Conservation (phyloP, 1,140 invertebrate species). For the Chrysoperla carnea region DNA sequence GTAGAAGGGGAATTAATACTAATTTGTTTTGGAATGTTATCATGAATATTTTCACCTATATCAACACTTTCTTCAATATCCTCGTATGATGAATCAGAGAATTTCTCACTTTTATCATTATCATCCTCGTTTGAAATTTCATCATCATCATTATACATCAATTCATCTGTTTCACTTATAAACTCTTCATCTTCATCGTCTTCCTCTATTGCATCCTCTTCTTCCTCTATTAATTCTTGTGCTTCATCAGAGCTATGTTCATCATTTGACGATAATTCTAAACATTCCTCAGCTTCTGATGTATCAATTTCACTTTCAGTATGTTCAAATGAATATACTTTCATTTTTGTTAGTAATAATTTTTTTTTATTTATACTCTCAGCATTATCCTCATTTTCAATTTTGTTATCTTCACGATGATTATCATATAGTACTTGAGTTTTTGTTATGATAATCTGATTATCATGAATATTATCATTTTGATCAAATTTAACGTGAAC, state of each 20-base stretch:
- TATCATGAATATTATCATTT: too few relatives aligned
- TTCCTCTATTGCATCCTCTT: slow-evolving; percentile 13
- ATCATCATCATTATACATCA: slow-evolving; percentile 11
- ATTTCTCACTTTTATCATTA: slow-evolving; percentile 22
- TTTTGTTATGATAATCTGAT: too few relatives aligned
- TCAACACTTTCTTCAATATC: slow-evolving; percentile 10
- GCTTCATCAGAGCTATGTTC: slow-evolving; percentile 11
- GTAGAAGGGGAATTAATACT: too few relatives aligned
- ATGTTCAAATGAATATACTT: background rate
- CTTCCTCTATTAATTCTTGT: slow-evolving; percentile 6
- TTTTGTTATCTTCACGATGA: too few relatives aligned
- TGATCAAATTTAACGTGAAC: too few relatives aligned
- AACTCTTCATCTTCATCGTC: slow-evolving; percentile 9
- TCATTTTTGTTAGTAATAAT: too few relatives aligned
- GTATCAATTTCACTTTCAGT: background rate
- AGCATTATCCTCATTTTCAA: too few relatives aligned
- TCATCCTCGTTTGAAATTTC: slow-evolving; percentile 28
- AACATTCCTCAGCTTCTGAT: slow-evolving; percentile 1
- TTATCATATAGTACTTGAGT: too few relatives aligned
- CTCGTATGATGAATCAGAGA: too few relatives aligned
- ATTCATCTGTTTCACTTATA: slow-evolving; percentile 5
- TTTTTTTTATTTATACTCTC: too few relatives aligned
- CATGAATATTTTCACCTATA: slow-evolving; percentile 8
- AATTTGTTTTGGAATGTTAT: slow-evolving; percentile 4
- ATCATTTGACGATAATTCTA: background rate